These are phyloP conservation scores for Cerastis leucographa DNA, from an alignment of 2,888 invertebrate genomes.

Conservation along the genomic window DNA sequence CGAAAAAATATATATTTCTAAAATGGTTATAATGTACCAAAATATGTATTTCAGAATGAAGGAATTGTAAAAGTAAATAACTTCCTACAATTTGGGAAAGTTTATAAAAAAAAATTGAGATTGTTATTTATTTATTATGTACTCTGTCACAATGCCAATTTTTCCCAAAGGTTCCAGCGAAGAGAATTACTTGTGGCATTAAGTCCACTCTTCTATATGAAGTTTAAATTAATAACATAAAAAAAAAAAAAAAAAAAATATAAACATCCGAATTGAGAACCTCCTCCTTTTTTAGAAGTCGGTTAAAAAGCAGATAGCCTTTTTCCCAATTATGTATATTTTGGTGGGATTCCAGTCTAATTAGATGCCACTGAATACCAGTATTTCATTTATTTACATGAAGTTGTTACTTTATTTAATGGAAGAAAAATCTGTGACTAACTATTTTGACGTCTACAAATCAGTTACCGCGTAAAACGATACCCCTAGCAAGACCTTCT, in stretches of 20 bases:
- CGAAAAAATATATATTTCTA: not conserved
- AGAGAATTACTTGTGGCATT: not conserved
- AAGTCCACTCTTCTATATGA: not conserved
- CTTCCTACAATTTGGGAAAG: not conserved
- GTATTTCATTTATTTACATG: not conserved
- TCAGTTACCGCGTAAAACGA: not conserved
- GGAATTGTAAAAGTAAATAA: not conserved
- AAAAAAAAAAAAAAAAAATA: too few species aligned
- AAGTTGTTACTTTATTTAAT: not conserved
- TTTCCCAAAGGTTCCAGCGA: not conserved
- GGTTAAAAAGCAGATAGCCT: not conserved
- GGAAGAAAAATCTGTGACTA: not conserved
- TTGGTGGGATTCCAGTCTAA: not conserved
- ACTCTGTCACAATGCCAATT: not conserved
- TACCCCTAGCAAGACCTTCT: not conserved
- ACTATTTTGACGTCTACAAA: not conserved
- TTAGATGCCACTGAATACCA: not conserved
- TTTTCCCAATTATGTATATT: not conserved
- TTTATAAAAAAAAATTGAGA: not conserved
- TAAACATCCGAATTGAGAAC: too few species aligned
- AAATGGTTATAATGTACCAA: not conserved
- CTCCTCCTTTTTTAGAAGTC: too few species aligned
- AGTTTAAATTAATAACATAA: too few species aligned
- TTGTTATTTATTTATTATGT: not conserved
- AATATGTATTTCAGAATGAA: not conserved